phyloP scores from a whole-genome alignment of 1,140 invertebrate species.

The Drosophila elegans region DNA sequence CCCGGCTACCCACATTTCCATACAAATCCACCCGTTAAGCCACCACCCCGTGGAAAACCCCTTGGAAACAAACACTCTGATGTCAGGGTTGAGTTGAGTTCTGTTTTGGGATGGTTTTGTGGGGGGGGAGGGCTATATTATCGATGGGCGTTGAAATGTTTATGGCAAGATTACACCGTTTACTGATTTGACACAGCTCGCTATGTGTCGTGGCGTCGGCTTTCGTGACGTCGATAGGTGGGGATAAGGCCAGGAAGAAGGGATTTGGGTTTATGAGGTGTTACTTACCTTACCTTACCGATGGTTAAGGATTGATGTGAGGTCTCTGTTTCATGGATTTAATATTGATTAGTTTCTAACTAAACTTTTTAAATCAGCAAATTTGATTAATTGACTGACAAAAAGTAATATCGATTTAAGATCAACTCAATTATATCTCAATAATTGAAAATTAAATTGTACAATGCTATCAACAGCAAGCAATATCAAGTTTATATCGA shows the following conservation, averaged over 20 bases:
- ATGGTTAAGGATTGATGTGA: neutral
- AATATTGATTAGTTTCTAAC: no score
- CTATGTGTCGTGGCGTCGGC: neutral
- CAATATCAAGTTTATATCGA: no score
- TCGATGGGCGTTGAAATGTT: slow-evolving; percentile 52
- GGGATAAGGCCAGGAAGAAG: slow-evolving; percentile 10
- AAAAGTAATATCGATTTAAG: no score
- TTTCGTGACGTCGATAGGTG: slow-evolving; percentile 13
- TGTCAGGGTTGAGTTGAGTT: slow-evolving; percentile 23
- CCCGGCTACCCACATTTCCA: neutral
- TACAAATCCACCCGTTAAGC: slow-evolving; percentile 1
- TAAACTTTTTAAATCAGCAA: no score
- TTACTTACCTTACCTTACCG: neutral
- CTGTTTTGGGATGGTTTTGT: neutral
- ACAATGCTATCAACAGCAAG: no score
- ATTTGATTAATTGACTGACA: no score
- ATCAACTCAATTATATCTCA: no score
- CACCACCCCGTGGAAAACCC: neutral
- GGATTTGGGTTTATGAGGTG: slow-evolving; percentile 24
- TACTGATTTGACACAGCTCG: slow-evolving; percentile 45
- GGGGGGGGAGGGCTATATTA: slow-evolving; percentile 6
- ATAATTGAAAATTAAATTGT: no score
- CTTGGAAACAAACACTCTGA: slow-evolving; percentile 8
- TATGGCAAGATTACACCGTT: slow-evolving; percentile 42
- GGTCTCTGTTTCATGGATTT: no score